These are phyloP conservation scores for Oppia nitens DNA, from an alignment of 1,140 invertebrate species.

Conservation along the genomic window DNA sequence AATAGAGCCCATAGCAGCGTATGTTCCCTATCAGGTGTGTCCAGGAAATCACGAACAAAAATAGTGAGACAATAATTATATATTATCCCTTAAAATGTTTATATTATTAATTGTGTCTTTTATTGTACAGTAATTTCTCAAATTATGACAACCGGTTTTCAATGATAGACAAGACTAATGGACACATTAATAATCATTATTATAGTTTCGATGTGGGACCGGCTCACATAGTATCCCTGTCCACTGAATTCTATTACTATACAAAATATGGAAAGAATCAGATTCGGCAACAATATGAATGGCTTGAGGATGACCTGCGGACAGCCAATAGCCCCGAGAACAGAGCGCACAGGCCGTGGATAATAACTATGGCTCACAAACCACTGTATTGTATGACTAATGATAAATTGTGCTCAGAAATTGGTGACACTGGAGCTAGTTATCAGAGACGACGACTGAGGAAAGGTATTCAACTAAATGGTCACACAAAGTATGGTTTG, in stretches of 20 bases:
- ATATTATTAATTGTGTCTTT: no score
- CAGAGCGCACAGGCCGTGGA: constrained; percentile 62
- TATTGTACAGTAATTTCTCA: background rate
- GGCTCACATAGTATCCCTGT: constrained; percentile 72
- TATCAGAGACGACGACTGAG: constrained; percentile 8
- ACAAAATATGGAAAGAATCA: constrained; percentile 66
- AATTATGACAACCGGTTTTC: constrained; percentile 25
- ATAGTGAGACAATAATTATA: constrained; percentile 43
- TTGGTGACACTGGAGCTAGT: background rate
- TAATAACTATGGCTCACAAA: constrained; percentile 78
- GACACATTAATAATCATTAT: background rate
- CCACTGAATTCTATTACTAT: constrained; percentile 80
- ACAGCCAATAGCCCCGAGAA: constrained; percentile 38
- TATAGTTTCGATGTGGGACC: constrained; percentile 72
- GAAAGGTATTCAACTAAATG: constrained; percentile 21
- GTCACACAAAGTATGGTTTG: constrained; percentile 41
- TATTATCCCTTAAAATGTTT: background rate
- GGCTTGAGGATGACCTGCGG: constrained; percentile 62
- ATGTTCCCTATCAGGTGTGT: constrained; percentile 78
- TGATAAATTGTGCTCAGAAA: constrained; percentile 49
- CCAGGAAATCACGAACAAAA: constrained; percentile 77
- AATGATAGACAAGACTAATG: constrained; percentile 50
- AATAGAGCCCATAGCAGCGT: constrained; percentile 65
- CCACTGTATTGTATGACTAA: constrained; percentile 91
- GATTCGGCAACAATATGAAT: constrained; percentile 60